Base-by-base conservation (phyloP, 2,797 vertebrate species). In the Valencia hispanica region DNA sequence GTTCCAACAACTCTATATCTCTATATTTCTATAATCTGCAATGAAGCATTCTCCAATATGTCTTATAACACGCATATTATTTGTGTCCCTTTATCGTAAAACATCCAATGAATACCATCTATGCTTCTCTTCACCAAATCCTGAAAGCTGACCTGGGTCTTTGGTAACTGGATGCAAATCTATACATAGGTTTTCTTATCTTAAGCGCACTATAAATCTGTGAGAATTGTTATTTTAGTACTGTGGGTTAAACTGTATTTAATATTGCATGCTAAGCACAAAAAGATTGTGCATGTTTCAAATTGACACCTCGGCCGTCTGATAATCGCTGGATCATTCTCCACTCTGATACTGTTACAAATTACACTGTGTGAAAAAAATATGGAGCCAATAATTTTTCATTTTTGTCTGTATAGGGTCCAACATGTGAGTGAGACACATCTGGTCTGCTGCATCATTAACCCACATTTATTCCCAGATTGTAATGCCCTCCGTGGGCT, bases 361-460 rank as follows among this genome's bases (percentile, higher is more conserved):
- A 73, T 74, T 8, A 66, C 57, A 77, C 68, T 68, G 36, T 22
- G 32, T 71, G 77, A 71, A 25, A 79, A n/a, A 88, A 76, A 81
- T 39, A 77, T 51, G 70, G 74, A 45, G 53, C 61, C 70, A 0
- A 27, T 82, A 48, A 22, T 72, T 74, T 72, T 70, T 41, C 47
- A 50, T 71, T 20, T 78, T 77, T 80, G 68, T 85, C 79, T 85
- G 85, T 65, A 59, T 0, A 11, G 59, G 12, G 66, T 86, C 89
- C 84, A 76, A 74, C 82, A 69, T 73, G 75, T 73, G 77, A 84
- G 74, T 50, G 77, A 79, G 73, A 74, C 86, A 86, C 91, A 92
- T 93, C 92, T 92, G 92, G 79, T 83, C 66, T 41, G 81, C 81
- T 41, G 79, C 88, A 78, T 90, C 88, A 85, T 88, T 87, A 84